phyloP scores from a whole-genome alignment of 2,797 vertebrate genomes.

The Gastrophryne carolinensis region DNA sequence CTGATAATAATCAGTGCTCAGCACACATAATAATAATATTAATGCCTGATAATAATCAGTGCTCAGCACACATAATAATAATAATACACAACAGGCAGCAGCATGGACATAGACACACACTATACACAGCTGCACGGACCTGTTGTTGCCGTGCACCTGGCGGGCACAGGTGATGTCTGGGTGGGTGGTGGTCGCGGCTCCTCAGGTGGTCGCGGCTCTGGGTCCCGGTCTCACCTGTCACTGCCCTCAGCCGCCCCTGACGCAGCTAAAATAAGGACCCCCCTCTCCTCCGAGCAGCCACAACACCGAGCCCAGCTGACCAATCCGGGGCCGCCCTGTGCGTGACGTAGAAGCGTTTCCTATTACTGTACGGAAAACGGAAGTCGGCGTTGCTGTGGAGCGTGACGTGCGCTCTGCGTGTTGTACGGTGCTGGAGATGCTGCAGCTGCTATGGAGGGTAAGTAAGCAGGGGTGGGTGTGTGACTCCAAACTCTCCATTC shows the following conservation, averaged over 20 bases:
- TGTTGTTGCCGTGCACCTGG: background rate
- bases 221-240: background rate
- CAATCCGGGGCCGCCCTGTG: background rate
- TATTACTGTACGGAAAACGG: background rate
- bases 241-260: conserved; percentile 11
- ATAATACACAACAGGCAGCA: background rate
- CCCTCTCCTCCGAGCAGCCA: background rate
- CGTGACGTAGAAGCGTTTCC: background rate
- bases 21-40: too few species aligned
- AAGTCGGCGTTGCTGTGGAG: background rate
- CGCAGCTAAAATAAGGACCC: conserved; percentile 15
- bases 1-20: too few species aligned
- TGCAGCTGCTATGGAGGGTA: conserved; percentile 8
- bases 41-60: too few species aligned
- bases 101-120: background rate
- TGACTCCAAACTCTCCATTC: too few species aligned
- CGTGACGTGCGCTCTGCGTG: background rate
- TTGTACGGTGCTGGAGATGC: too few species aligned
- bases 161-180: too few species aligned
- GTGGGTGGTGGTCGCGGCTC: background rate
- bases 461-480: background rate
- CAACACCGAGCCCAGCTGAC: background rate
- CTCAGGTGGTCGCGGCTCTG: background rate
- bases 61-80: background rate
- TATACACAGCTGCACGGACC: background rate